Base-by-base conservation (phyloP, 2,888 invertebrate species). In the Ceraclea dissimilis region DNA sequence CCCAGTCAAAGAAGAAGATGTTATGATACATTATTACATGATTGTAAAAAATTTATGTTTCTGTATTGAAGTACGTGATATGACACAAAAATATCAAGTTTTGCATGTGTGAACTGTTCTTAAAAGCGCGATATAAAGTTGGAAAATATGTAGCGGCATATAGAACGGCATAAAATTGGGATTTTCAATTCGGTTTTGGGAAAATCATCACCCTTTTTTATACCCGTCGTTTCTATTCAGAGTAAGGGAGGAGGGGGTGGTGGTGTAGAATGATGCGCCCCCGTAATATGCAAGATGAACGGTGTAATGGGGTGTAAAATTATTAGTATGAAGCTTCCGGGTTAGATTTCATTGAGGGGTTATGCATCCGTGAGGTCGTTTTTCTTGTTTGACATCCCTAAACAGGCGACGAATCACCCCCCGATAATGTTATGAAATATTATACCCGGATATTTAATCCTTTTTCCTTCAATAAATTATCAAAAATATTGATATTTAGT, bases 251-350 rank as follows among this genome's bases (percentile, higher is more conserved):
- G 17, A 19, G 55, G 50, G 31, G 34, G 31, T n/a, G 20, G 49
- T 26, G 33, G 34, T 5, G 33, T 39, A 50, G 44, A 49, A 54
- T 47, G 54, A 51, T 20, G 51, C 46, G 50, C 19, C 55, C 59
- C 61, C 34, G 54, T 59, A 59, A 58, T 61, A 61, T 61, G 61
- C 61, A 58, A 61, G 61, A 61, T 60, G 61, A 61, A 60, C 61
- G 58, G 62, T 53, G 62, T 60, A 62, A 62, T 62, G 62, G 62
- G 60, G 60, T 62, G 62, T 60, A 60, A 62, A 60, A 62, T 62
- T 60, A 62, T 62, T 62, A 60, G 60, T 59, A 58, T 56, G 56
- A 58, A 60, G 56, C 59, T 56, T 58, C 62, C 60, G 62, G 59
- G 54, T 54, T 56, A 58, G 60, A 60, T 62, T 62, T 58, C 58